phyloP scores from a whole-genome alignment of 2,888 invertebrate species.

The Junonia oenone region DNA sequence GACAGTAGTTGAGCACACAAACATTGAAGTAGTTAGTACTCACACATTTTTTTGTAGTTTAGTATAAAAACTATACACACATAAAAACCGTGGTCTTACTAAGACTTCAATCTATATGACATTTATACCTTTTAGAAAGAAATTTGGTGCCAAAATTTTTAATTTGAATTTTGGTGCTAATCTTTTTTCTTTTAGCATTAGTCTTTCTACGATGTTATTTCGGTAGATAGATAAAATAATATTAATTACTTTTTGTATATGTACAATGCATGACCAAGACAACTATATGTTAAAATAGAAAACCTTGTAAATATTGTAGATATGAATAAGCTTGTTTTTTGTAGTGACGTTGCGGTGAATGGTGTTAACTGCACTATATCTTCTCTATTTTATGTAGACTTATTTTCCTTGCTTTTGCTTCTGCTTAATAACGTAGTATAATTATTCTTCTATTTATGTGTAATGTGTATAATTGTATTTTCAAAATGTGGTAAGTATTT shows the following conservation, averaged over 20 bases:
- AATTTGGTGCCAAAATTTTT: too few relatives aligned
- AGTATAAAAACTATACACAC: neutral
- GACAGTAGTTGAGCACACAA: conserved; percentile 29
- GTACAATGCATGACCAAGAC: too few relatives aligned
- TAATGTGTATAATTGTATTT: neutral
- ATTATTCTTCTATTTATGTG: too few relatives aligned
- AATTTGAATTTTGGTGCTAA: too few relatives aligned
- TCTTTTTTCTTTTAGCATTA: too few relatives aligned
- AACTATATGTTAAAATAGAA: conserved; percentile 19
- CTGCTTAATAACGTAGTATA: conserved; percentile 26
- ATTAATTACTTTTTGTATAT: too few relatives aligned
- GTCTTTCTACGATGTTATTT: neutral
- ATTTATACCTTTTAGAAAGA: neutral
- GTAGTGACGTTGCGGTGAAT: conserved; percentile 16
- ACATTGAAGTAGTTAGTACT: conserved; percentile 4
- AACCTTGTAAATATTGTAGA: conserved; percentile 17
- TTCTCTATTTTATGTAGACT: conserved; percentile 39
- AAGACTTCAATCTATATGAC: neutral
- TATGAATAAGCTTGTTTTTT: conserved; percentile 7
- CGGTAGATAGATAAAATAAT: too few relatives aligned
- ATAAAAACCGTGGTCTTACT: neutral
- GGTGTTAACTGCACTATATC: conserved; percentile 21
- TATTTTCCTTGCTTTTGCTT: conserved; percentile 57
- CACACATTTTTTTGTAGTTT: neutral
- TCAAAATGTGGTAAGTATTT: conserved; percentile 22